Percentiles rank a stretch among this genome's conserved stretches.
These are phyloP conservation scores for Mola mola DNA, from an alignment of 2,113 vertebrate genomes.

Conservation along the genomic window DNA sequence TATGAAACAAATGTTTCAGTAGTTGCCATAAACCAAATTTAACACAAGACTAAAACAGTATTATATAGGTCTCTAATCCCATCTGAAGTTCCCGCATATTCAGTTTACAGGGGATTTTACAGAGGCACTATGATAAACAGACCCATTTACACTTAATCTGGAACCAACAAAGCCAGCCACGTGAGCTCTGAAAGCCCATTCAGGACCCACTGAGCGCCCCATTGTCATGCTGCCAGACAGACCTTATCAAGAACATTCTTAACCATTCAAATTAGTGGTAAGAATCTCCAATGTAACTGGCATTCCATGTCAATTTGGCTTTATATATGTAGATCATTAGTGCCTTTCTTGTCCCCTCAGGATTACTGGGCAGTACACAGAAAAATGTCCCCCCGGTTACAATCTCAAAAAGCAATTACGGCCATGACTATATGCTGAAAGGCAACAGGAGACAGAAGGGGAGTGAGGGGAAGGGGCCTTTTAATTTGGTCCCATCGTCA, in stretches of 20 bases:
- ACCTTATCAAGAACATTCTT: slow-evolving; percentile 66
- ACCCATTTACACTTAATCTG: slow-evolving; percentile 44
- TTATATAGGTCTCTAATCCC: slow-evolving; percentile 16
- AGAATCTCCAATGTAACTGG: slow-evolving; percentile 72
- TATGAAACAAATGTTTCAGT: slow-evolving; percentile 10
- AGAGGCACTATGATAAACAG: slow-evolving; percentile 14
- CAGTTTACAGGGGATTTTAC: slow-evolving; percentile 8
- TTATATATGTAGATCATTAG: slow-evolving; percentile 79
- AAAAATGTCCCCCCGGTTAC: too few relatives aligned
- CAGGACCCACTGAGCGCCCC: slow-evolving; percentile 59
- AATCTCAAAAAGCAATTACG: slow-evolving; percentile 71
- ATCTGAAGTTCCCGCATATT: slow-evolving; percentile 1
- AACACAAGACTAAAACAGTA: too few relatives aligned
- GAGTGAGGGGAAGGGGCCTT: slow-evolving; percentile 12
- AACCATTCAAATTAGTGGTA: slow-evolving; percentile 69
- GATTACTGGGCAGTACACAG: slow-evolving; percentile 55
- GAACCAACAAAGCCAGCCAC: slow-evolving; percentile 28
- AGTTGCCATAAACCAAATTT: neutral
- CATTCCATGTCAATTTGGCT: slow-evolving; percentile 69
- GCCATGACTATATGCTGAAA: slow-evolving; percentile 59
- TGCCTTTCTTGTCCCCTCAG: slow-evolving; percentile 49
- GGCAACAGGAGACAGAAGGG: slow-evolving; percentile 40
- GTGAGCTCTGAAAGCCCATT: slow-evolving; percentile 56
- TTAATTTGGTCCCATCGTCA: slow-evolving; percentile 58
- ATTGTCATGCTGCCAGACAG: slow-evolving; percentile 70